These are phyloP conservation scores for Chiloscyllium plagiosum DNA, from an alignment of 2,113 vertebrate genomes.

Conservation along the genomic window DNA sequence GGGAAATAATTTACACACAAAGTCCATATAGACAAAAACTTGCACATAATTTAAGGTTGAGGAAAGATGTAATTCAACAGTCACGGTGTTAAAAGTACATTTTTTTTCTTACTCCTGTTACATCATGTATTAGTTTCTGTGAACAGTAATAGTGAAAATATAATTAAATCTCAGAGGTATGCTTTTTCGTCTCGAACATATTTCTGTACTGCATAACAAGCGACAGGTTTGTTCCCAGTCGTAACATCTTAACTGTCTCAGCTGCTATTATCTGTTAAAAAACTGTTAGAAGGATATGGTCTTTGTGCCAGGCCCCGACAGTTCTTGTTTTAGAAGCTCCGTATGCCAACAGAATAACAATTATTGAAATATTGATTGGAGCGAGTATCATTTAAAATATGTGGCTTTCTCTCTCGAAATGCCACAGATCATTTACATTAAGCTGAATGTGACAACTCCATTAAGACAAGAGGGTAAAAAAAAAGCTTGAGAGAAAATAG, in stretches of 20 bases:
- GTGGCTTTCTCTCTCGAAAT: background rate
- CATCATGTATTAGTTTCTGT: background rate
- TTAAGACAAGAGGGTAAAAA: background rate
- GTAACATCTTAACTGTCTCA: constrained; percentile 32
- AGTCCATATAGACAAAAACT: background rate
- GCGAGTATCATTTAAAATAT: background rate
- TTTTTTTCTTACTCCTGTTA: background rate
- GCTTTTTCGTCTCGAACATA: background rate
- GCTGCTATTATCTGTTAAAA: constrained; percentile 25
- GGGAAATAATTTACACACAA: background rate
- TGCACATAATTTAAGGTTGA: background rate
- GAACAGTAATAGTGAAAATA: constrained; percentile 13
- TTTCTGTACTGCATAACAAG: background rate
- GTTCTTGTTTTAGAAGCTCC: background rate
- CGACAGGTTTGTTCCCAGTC: background rate
- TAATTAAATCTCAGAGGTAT: constrained; percentile 31
- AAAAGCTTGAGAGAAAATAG: background rate
- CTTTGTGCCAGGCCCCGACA: background rate
- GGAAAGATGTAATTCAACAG: background rate
- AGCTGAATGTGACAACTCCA: background rate
- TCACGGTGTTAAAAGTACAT: background rate
- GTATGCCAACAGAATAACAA: background rate
- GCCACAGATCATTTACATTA: background rate
- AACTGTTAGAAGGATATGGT: background rate
- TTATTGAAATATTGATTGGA: constrained; percentile 27